These are phyloP conservation scores for Diploscapter pachys DNA, from an alignment of 1,140 invertebrate genomes.

Conservation along the genomic window DNA sequence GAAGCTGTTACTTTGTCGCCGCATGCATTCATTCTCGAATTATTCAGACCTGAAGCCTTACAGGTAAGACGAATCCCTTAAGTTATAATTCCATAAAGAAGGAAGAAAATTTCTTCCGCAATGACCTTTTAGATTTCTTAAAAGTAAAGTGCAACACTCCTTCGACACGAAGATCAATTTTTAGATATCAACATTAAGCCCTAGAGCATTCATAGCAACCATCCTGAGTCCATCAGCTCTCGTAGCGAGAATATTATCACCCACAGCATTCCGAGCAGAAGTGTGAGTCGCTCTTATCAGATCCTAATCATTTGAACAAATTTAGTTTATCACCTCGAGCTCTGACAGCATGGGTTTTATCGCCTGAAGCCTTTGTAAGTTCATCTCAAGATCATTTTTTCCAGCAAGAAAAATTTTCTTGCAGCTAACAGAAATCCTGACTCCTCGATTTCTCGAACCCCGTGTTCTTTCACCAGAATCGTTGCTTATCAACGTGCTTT, in stretches of 20 bases:
- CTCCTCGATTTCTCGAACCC: constrained; percentile 31
- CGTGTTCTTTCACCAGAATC: constrained; percentile 36
- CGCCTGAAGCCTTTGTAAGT: constrained; percentile 35
- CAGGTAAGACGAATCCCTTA: neutral
- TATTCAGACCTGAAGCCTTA: neutral
- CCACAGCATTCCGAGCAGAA: constrained; percentile 38
- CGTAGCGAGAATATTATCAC: constrained; percentile 34
- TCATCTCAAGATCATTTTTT: neutral
- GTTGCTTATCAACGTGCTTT: constrained; percentile 34
- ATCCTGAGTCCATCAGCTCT: constrained; percentile 31
- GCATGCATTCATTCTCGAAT: constrained; percentile 4
- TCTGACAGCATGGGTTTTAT: constrained; percentile 31
- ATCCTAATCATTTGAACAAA: no score
- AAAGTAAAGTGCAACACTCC: neutral
- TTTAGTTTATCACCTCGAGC: constrained; percentile 30
- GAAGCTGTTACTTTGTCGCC: no score
- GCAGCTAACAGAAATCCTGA: constrained; percentile 27
- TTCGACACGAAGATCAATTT: neutral
- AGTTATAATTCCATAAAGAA: no score
- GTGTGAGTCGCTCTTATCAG: neutral
- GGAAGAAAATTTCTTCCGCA: no score
- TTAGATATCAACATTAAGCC: constrained; percentile 27
- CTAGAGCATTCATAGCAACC: constrained; percentile 35
- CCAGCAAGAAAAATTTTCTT: neutral
- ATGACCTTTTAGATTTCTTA: no score